phyloP scores from a whole-genome alignment of 1,140 invertebrate genomes.

The Bombyx mandarina region DNA sequence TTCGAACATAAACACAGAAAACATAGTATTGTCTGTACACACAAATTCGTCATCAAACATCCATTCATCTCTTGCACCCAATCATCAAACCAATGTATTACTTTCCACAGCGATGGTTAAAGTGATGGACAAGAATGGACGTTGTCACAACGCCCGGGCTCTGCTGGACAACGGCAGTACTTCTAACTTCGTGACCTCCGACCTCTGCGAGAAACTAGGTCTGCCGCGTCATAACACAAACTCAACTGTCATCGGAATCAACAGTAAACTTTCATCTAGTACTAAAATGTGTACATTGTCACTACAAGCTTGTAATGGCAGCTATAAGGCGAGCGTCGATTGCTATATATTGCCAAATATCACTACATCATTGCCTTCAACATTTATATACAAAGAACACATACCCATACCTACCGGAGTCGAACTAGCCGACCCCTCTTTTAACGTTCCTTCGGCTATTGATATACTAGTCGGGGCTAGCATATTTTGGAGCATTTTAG shows the following conservation, averaged over 20 bases:
- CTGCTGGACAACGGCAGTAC: slow-evolving; percentile 23
- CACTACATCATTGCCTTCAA: slow-evolving; percentile 18
- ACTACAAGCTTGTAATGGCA: slow-evolving; percentile 16
- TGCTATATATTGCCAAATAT: slow-evolving; percentile 28
- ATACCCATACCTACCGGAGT: slow-evolving; percentile 19
- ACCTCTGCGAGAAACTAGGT: slow-evolving; percentile 19
- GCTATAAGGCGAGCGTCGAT: slow-evolving; percentile 17
- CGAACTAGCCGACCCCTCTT: slow-evolving; percentile 25
- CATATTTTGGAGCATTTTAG: slow-evolving; percentile 15
- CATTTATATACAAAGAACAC: slow-evolving; percentile 13
- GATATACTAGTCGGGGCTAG: slow-evolving; percentile 7
- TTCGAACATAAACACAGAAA: too few species aligned
- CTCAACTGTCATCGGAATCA: slow-evolving; percentile 28
- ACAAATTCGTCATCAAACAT: too few species aligned
- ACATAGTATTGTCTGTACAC: too few species aligned
- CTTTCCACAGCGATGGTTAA: slow-evolving; percentile 23
- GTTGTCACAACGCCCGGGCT: slow-evolving; percentile 11
- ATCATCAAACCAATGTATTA: slow-evolving; percentile 11
- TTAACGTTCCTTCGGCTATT: slow-evolving; percentile 4
- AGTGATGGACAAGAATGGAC: slow-evolving; percentile 11
- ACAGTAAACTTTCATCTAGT: slow-evolving; percentile 18
- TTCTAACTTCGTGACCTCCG: slow-evolving; percentile 18
- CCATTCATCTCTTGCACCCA: too few species aligned
- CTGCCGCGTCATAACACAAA: slow-evolving; percentile 9
- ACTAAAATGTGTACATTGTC: slow-evolving; percentile 26